A percentile compares a stretch with the other conserved stretches of the same genome.
Conservation (phyloP, 1,140 invertebrate genomes). For the Odontomachus brunneus region DNA sequence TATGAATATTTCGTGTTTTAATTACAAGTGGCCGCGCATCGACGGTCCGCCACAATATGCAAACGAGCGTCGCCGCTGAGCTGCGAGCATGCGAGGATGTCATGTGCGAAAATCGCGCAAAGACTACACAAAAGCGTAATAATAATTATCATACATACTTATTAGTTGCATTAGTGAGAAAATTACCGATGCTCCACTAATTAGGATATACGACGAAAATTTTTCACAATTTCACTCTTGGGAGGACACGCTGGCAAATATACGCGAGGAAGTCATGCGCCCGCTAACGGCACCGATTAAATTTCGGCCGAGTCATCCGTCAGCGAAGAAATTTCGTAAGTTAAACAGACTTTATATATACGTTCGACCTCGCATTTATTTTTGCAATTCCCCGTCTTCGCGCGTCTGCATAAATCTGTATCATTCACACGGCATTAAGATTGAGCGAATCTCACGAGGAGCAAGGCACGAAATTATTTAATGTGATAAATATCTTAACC, state of each 20-base stretch:
- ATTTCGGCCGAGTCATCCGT: neutral
- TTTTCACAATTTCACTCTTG: neutral
- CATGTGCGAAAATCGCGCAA: conserved; percentile 39
- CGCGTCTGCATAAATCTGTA: conserved; percentile 13
- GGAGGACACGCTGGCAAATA: neutral
- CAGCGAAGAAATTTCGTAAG: neutral
- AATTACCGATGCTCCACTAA: conserved; percentile 10
- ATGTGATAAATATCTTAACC: conserved; percentile 62
- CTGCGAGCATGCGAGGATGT: too few relatives aligned
- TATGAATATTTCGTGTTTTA: conserved; percentile 54
- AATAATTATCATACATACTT: conserved; percentile 36
- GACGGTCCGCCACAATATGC: conserved; percentile 25
- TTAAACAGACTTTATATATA: neutral
- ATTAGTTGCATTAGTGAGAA: conserved; percentile 26
- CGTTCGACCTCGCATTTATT: conserved; percentile 3
- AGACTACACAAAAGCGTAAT: conserved; percentile 40
- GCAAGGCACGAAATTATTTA: conserved; percentile 52
- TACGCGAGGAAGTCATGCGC: neutral
- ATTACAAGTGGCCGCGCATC: conserved; percentile 48
- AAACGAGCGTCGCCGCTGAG: conserved; percentile 33
- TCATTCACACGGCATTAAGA: conserved; percentile 46
- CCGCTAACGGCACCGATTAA: neutral
- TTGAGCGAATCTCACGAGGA: conserved; percentile 38
- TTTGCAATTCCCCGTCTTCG: neutral
- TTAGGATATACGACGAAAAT: conserved; percentile 19